A percentile compares a stretch with the other conserved stretches of the same genome.
Evolutionary conservation across 2,888 invertebrate genomes (phyloP).

Genomic region (Megaustenia siamemsis): DNA sequence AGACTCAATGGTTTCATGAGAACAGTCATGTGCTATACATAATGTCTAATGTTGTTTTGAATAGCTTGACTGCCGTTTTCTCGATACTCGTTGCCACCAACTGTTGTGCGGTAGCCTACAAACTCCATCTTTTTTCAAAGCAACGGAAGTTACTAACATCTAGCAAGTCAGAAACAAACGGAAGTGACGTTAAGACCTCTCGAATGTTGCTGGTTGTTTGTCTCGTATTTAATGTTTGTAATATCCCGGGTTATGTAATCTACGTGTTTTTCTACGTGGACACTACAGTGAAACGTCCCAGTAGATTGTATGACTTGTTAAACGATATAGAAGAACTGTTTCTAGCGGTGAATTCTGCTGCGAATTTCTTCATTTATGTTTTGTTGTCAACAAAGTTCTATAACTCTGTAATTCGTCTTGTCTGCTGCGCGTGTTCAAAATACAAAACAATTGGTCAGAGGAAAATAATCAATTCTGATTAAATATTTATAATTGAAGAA

Average conservation of each 20-base stretch:
- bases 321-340: background rate
- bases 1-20: background rate
- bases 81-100: background rate
- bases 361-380: conserved; percentile 16
- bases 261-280: background rate
- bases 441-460: too few relatives aligned
- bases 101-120: background rate
- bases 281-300: background rate
- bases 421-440: too few relatives aligned
- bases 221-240: background rate
- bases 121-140: background rate
- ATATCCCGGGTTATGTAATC: background rate
- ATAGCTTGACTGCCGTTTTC: background rate
- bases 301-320: background rate
- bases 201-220: conserved; percentile 8
- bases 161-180: too few relatives aligned
- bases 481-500: too few relatives aligned
- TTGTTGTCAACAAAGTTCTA: conserved; percentile 19
- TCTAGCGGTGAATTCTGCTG: background rate
- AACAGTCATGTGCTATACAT: background rate
- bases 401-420: background rate
- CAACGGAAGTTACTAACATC: background rate
- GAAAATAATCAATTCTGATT: too few relatives aligned
- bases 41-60: background rate
- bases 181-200: background rate